A percentile compares a stretch with the other conserved stretches of the same genome.
Evolutionary conservation across 37 sponge, comb jelly and placozoan genomes (phyloP).

Genomic region (Agelas oroides): DNA sequence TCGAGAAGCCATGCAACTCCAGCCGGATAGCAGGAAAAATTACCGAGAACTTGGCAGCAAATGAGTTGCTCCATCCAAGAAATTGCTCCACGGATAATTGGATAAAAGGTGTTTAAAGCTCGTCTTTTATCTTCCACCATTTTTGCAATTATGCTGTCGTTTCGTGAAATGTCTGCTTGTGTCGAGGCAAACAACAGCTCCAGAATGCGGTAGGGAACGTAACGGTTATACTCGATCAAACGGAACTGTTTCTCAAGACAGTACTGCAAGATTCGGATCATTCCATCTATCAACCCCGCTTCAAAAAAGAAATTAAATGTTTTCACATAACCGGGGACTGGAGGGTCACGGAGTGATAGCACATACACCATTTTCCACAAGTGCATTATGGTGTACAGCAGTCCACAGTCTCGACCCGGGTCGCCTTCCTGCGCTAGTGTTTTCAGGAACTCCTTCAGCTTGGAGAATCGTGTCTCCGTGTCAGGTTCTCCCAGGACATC

Average conservation of each 20-base stretch:
- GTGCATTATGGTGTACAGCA: constrained; percentile 55
- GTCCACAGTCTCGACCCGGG: background rate
- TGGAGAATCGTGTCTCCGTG: constrained; percentile 6
- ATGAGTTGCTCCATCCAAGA: constrained; percentile 20
- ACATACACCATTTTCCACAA: constrained; percentile 27
- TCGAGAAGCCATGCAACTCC: constrained; percentile 24
- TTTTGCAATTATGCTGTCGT: background rate
- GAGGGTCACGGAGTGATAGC: background rate
- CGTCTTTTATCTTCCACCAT: background rate
- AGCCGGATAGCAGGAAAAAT: constrained; percentile 28
- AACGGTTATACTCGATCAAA: constrained; percentile 39
- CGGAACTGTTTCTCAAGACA: constrained; percentile 14
- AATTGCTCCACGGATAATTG: background rate
- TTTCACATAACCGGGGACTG: background rate
- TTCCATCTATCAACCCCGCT: constrained; percentile 19
- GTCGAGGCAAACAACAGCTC: constrained; percentile 37
- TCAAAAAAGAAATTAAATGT: constrained; percentile 22
- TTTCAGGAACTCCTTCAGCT: constrained; percentile 18
- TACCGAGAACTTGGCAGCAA: constrained; percentile 14
- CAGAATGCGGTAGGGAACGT: constrained; percentile 27
- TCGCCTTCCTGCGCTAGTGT: background rate
- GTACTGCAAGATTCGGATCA: constrained; percentile 24
- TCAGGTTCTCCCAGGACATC: constrained; percentile 39
- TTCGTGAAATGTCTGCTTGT: background rate
- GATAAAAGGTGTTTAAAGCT: background rate